phyloP scores from a whole-genome alignment of 1,140 invertebrate genomes.

The Drosophila santomea region DNA sequence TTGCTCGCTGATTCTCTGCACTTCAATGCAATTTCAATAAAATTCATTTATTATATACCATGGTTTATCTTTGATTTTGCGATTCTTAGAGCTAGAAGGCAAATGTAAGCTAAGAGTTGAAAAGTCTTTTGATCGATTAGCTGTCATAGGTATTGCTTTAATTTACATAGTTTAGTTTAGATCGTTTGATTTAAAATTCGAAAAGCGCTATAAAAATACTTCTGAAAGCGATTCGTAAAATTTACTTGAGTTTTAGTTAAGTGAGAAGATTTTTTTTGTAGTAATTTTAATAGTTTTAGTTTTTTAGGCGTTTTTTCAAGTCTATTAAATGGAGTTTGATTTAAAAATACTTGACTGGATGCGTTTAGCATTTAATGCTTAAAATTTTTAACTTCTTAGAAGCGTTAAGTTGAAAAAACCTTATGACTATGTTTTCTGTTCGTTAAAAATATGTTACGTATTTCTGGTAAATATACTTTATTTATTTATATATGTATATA shows the following conservation, averaged over 20 bases:
- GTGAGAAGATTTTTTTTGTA: slow-evolving; percentile 23
- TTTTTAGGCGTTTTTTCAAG: slow-evolving; percentile 24
- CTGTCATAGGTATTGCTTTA: slow-evolving; percentile 72
- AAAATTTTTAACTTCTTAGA: slow-evolving; percentile 73
- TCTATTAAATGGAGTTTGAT: slow-evolving; percentile 65
- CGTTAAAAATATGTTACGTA: slow-evolving; percentile 72
- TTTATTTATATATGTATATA: slow-evolving; percentile 38
- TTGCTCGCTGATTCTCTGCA: slow-evolving; percentile 74
- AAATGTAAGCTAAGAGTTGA: slow-evolving; percentile 80
- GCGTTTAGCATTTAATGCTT: slow-evolving; percentile 73
- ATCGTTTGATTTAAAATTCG: slow-evolving; percentile 66
- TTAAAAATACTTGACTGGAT: slow-evolving; percentile 65
- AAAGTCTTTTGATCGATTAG: slow-evolving; percentile 73
- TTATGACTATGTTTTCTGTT: slow-evolving; percentile 25
- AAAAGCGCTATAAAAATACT: slow-evolving; percentile 80
- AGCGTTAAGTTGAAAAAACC: slow-evolving; percentile 76
- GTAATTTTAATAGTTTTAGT: slow-evolving; percentile 24
- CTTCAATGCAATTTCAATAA: slow-evolving; percentile 42
- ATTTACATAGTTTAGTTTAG: slow-evolving; percentile 58
- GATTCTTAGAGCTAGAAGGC: slow-evolving; percentile 68
- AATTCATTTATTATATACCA: slow-evolving; percentile 21
- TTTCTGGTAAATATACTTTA: slow-evolving; percentile 68
- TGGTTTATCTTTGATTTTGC: slow-evolving; percentile 49
- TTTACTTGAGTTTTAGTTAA: slow-evolving; percentile 44
- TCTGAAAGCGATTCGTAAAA: slow-evolving; percentile 76